phyloP scores from a whole-genome alignment of 2,888 invertebrate species.

The Microplitis deprimator region DNA sequence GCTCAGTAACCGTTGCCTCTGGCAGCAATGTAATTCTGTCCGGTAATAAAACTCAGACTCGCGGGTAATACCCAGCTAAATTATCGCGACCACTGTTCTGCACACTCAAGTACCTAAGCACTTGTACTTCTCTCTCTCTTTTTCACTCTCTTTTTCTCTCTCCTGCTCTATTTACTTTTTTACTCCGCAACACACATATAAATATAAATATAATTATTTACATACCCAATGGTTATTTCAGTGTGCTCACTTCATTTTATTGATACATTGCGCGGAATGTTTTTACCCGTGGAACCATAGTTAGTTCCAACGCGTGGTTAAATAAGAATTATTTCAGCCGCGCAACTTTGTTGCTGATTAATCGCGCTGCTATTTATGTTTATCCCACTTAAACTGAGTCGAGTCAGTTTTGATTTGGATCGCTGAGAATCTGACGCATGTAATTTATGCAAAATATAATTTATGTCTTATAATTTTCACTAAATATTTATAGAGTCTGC shows the following conservation, averaged over 20 bases:
- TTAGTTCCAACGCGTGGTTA: too few relatives aligned
- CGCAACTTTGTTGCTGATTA: too few relatives aligned
- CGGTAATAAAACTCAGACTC: constrained; percentile 63
- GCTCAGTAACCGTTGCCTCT: constrained; percentile 44
- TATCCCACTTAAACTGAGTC: background rate
- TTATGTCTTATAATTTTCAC: too few relatives aligned
- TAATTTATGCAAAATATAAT: too few relatives aligned
- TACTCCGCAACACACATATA: too few relatives aligned
- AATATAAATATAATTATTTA: too few relatives aligned
- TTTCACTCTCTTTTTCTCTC: background rate
- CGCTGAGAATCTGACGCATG: too few relatives aligned
- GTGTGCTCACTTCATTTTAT: constrained; percentile 27
- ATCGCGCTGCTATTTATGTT: too few relatives aligned
- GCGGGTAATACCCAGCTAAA: constrained; percentile 59
- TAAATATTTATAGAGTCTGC: background rate
- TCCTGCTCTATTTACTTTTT: constrained; percentile 11
- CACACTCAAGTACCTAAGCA: constrained; percentile 40
- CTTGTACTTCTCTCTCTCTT: constrained; percentile 24
- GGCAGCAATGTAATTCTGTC: constrained; percentile 59
- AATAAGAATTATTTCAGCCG: too few relatives aligned
- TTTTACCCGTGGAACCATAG: too few relatives aligned
- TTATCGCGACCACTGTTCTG: constrained; percentile 57
- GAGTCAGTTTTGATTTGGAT: too few relatives aligned
- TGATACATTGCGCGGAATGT: background rate
- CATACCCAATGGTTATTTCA: constrained; percentile 26